Base-by-base conservation (phyloP, 2,113 vertebrate species). In the Phoxinus phoxinus region DNA sequence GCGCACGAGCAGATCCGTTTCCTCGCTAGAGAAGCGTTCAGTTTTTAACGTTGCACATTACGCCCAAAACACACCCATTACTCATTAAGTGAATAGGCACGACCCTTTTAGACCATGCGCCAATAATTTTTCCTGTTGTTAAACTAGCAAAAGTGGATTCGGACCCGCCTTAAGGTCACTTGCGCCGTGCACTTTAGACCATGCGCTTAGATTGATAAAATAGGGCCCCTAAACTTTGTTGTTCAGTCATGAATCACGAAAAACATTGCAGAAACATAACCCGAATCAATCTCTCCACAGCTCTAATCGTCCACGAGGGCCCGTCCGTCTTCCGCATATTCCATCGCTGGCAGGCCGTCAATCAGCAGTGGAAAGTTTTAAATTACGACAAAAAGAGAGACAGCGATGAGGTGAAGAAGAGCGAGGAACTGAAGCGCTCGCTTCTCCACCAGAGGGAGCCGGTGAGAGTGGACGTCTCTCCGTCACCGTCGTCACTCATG, bases 281-380 rank as follows among this genome's bases (percentile, higher is more conserved):
- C 67, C 3, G 71, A 73, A 90, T 85, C 90, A 75, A 63, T 89
- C 84, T 86, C 90, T 81, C 78, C 90, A 41, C 94, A 98, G 98
- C 97, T 80, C 93, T 99, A 90, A 99, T 99, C 89, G 96, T 99
- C 94, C 98, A 99, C 0, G 98, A 99, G 93, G 97, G 98, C 51
- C 98, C 98, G 46, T 98, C 98, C 0, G 98, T 99, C 90, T 99
- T 97, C 90, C 97, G 98, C 77, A 99, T 99, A 93, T 99, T 99
- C 93, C 97, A 99, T 88, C 95, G 98, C 86, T 99, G 98, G 98
- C 98, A 99, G 93, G 98, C 98, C 0, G 97, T 99, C 89, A 99
- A 99, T 95, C 98, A 99, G 93, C 97, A 99, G 92, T 99, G 98
- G 98, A 99, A 99, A 93, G 98, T 99, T 88, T 93, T 99, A 91